Percentiles rank a stretch among this genome's conserved stretches.
phyloP scores from a whole-genome alignment of 2,113 vertebrate species.

The Clarias magur region DNA sequence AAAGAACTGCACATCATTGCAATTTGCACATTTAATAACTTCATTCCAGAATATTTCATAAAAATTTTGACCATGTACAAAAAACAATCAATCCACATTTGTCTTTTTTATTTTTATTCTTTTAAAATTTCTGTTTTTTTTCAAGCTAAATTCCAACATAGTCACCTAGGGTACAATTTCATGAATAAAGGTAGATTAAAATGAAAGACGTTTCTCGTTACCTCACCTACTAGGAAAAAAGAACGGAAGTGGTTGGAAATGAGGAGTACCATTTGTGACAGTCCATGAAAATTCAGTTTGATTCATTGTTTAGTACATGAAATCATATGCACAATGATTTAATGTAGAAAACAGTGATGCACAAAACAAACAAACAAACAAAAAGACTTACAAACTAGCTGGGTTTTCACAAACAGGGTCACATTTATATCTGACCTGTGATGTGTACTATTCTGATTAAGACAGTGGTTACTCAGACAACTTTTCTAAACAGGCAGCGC shows the following conservation, averaged over 20 bases:
- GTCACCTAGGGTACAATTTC: conserved; percentile 17
- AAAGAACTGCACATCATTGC: too few relatives aligned
- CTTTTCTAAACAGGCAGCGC: neutral
- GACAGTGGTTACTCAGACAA: neutral
- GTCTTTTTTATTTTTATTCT: conserved; percentile 14
- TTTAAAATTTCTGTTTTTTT: conserved; percentile 4
- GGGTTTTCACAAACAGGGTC: too few relatives aligned
- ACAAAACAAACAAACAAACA: too few relatives aligned
- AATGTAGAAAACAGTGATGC: too few relatives aligned
- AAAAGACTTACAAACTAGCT: too few relatives aligned
- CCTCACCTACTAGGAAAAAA: conserved; percentile 13
- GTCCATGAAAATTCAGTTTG: too few relatives aligned
- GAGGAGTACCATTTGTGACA: conserved; percentile 12
- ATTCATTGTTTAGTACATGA: too few relatives aligned
- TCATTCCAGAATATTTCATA: neutral
- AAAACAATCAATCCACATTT: neutral
- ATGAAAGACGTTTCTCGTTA: neutral
- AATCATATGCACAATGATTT: too few relatives aligned
- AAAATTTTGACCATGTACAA: neutral
- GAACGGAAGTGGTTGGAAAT: neutral
- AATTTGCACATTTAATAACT: neutral
- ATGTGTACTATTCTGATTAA: neutral
- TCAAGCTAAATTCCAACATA: conserved; percentile 14
- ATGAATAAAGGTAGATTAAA: conserved; percentile 18
- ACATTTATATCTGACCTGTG: conserved; percentile 3